Conservation (phyloP, 2,888 invertebrate genomes). For the Troglohyphantes excavatus region DNA sequence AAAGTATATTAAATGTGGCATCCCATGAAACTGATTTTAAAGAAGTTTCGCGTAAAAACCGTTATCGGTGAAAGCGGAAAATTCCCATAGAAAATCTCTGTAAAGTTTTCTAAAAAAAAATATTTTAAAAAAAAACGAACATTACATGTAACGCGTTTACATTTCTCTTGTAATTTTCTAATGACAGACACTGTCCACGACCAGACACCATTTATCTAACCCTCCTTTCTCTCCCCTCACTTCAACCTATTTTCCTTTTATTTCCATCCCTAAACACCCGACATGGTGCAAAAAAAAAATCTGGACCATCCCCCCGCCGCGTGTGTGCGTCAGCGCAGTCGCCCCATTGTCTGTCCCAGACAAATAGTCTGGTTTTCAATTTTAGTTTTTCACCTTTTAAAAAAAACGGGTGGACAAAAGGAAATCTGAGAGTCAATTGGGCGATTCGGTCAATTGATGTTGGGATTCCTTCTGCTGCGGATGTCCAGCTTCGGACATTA, state of each 20-base stretch:
- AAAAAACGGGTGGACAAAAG: slow-evolving; percentile 5
- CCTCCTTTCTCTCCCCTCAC: no score
- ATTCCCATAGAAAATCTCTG: no score
- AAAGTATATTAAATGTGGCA: no score
- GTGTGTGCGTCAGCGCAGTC: slow-evolving; percentile 11
- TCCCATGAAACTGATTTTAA: no score
- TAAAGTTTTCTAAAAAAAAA: no score
- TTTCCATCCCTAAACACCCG: background rate
- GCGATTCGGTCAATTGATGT: slow-evolving; percentile 38
- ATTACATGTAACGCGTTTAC: no score
- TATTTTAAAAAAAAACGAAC: no score
- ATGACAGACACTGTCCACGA: no score
- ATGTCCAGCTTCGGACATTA: slow-evolving; percentile 29
- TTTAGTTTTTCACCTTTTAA: background rate
- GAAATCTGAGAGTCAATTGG: slow-evolving; percentile 61
- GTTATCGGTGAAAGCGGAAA: no score
- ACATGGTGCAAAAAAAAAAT: slow-evolving; percentile 19
- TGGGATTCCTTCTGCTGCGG: slow-evolving; percentile 1
- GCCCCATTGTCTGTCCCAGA: slow-evolving; percentile 4
- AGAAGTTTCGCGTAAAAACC: no score
- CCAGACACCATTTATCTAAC: slow-evolving; percentile 35
- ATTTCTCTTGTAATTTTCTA: no score
- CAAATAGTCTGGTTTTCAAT: slow-evolving; percentile 26
- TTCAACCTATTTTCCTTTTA: background rate
- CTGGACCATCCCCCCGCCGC: slow-evolving; percentile 29